These are phyloP conservation scores for Hippocampus zosterae DNA, from an alignment of 2,113 vertebrate genomes.

Conservation along the genomic window DNA sequence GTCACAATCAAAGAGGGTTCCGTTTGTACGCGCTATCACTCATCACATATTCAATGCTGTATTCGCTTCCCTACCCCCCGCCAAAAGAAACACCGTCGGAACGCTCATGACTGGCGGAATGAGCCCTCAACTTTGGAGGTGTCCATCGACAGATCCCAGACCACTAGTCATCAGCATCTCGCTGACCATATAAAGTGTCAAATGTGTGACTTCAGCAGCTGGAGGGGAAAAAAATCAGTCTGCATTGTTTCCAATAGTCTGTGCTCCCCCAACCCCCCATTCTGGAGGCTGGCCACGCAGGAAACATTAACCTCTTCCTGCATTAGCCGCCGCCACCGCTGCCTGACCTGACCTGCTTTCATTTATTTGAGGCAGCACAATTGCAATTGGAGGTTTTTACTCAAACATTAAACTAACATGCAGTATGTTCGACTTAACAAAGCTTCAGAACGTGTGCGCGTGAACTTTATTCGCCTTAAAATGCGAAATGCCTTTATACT, in stretches of 20 bases:
- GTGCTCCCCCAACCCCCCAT: conserved; percentile 1
- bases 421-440: no score
- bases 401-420: not conserved
- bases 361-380: not conserved
- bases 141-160: conserved; percentile 31
- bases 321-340: conserved; percentile 25
- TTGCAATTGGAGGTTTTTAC: not conserved
- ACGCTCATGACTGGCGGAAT: not conserved
- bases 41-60: not conserved
- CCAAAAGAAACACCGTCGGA: no score
- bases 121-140: not conserved
- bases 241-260: conserved; percentile 31
- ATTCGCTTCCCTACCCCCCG: no score
- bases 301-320: conserved; percentile 69
- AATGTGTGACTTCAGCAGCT: conserved; percentile 30
- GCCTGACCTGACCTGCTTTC: conserved; percentile 1
- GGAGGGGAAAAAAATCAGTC: conserved; percentile 11
- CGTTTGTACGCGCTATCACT: not conserved
- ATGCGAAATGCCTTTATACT: no score
- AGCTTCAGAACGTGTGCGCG: not conserved
- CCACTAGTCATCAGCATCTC: not conserved
- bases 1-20: not conserved
- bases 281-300: conserved; percentile 42
- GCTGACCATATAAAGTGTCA: conserved; percentile 62
- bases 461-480: no score